Evolutionary conservation across 2,113 vertebrate genomes (phyloP).

Genomic region (Sprattus sprattus): DNA sequence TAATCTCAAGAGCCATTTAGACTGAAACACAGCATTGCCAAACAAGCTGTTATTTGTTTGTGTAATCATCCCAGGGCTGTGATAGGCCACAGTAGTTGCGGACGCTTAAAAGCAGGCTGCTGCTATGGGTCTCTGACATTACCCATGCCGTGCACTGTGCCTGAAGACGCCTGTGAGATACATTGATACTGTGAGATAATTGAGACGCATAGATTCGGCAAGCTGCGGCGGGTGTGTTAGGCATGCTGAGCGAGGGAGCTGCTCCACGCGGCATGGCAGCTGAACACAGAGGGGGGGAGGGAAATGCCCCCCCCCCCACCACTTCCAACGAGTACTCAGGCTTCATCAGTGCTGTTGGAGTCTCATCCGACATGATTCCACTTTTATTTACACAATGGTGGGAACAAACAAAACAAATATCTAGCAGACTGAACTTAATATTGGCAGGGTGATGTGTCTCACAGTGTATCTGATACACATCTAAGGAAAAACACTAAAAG

Average conservation of each 20-base stretch:
- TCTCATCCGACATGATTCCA: background rate
- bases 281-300: background rate
- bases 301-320: background rate
- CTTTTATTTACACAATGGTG: background rate
- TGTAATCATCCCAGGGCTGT: background rate
- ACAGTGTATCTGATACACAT: background rate
- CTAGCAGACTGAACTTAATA: background rate
- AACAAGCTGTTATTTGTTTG: constrained; percentile 3
- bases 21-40: background rate
- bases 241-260: background rate
- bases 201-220: background rate
- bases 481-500: background rate
- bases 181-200: background rate
- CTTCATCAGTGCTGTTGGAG: background rate
- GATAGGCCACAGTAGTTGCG: background rate
- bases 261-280: background rate
- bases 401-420: background rate
- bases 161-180: background rate
- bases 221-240: background rate
- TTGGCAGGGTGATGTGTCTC: background rate
- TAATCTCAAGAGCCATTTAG: background rate
- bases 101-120: background rate
- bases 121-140: background rate
- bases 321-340: too few relatives aligned
- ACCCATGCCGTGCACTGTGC: background rate